Base-by-base conservation (phyloP, 2,888 invertebrate genomes). In the Eulithis prunata region DNA sequence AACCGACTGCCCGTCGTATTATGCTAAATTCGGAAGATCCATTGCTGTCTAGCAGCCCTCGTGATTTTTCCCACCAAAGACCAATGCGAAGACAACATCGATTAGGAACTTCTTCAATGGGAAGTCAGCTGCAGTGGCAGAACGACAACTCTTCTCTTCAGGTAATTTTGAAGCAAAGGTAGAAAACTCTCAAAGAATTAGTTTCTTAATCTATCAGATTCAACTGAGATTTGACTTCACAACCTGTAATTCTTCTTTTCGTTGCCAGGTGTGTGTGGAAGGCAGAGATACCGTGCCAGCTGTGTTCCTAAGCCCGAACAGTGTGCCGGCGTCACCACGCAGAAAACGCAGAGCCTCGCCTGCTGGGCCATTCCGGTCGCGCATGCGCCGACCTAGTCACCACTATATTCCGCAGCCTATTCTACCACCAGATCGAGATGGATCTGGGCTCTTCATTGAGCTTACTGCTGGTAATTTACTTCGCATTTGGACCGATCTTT, bases 371-470 rank as follows among this genome's bases (percentile, higher is more conserved):
- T 86, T 86, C 72, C 85, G 89, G 14, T 88, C 91, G 70, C 94
- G 87, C 66, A 94, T 89, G 88, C 92, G 90, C 57, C 94, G 85
- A 77, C 87, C 84, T 64, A 87, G 83, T 71, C 85, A 83, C 5
- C 94, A 94, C 68, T 99, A 97, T 87, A 99, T 99, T 0, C 99
- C 99, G 12, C 97, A 98, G 38, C 99, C 99, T 0, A 97, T 99
- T 81, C 92, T 99, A 62, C 97, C 98, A 82, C 99, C 99, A 0
- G 96, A 97, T 67, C 94, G 99, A 71, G 95, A 96, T 72, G 98
- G 98, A 0, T 94, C 97, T 0, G 99, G 99, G 0, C 93, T 99
- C 3, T 98, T 96, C 81, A 94, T 95, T 78, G 94, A 94, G 71
- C 84, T 92, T 12, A 79, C 76, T 45, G 79, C 85, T 75, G 90